Evolutionary conservation across 2,888 invertebrate species (phyloP).

Genomic region (Creontiades dilutus): DNA sequence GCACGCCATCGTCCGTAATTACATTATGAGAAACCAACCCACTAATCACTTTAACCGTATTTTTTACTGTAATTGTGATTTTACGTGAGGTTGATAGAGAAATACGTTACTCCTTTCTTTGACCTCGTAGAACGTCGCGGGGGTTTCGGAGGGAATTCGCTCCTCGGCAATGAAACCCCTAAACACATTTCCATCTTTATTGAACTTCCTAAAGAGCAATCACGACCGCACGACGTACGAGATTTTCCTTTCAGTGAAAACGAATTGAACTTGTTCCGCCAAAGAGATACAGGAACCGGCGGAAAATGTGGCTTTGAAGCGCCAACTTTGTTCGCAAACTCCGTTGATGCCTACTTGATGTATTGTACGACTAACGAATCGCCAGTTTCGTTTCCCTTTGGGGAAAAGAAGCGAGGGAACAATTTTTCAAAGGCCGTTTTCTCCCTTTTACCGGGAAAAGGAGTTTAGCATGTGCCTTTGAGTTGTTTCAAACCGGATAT

Average conservation of each 20-base stretch:
- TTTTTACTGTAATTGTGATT: too few species aligned
- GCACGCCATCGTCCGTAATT: too few species aligned
- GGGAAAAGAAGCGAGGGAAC: neutral
- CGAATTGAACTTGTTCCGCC: neutral
- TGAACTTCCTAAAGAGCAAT: neutral
- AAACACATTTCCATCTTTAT: neutral
- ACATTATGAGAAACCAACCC: too few species aligned
- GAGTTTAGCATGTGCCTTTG: neutral
- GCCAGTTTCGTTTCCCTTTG: constrained; percentile 5
- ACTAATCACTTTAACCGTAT: too few species aligned
- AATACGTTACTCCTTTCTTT: too few species aligned
- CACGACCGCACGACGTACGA: neutral
- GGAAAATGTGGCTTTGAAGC: constrained; percentile 1
- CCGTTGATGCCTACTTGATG: neutral
- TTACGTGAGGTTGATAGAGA: too few species aligned
- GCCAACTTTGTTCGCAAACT: neutral
- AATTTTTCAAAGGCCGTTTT: constrained; percentile 25
- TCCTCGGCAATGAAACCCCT: neutral
- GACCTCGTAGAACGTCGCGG: too few species aligned
- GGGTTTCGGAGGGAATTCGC: too few species aligned
- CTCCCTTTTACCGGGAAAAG: neutral
- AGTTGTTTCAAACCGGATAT: neutral
- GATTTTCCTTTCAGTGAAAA: neutral
- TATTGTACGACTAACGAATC: constrained; percentile 23
- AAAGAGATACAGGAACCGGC: constrained; percentile 2